These are phyloP conservation scores for Halcyon chelicuti DNA, from an alignment of 2,797 vertebrate genomes.

Conservation along the genomic window DNA sequence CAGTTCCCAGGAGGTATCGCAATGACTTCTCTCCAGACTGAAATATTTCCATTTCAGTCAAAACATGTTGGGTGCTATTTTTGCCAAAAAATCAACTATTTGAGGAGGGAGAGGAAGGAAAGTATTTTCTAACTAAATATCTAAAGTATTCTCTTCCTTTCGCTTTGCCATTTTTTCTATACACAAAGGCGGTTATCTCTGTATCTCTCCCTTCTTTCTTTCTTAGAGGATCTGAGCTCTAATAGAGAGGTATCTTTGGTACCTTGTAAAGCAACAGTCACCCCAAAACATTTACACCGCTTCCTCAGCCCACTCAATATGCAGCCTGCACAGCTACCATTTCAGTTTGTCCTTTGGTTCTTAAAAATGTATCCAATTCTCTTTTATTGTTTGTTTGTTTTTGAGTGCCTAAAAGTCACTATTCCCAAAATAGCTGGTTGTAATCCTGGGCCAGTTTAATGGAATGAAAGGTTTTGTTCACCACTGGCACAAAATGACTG, in stretches of 20 bases:
- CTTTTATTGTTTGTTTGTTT: neutral
- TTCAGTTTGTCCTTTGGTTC: neutral
- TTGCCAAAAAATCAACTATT: neutral
- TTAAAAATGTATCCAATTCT: neutral
- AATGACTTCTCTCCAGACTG: neutral
- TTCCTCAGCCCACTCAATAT: neutral
- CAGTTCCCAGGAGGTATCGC: neutral
- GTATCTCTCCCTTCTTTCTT: neutral
- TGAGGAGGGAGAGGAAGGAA: neutral
- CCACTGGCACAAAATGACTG: neutral
- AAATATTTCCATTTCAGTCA: conserved; percentile 51
- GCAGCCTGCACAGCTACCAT: neutral
- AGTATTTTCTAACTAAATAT: conserved; percentile 14
- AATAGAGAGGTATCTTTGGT: neutral
- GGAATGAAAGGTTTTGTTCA: neutral
- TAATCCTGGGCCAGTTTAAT: neutral
- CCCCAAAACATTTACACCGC: neutral
- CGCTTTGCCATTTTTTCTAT: neutral
- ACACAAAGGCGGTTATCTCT: neutral
- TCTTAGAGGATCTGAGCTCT: neutral
- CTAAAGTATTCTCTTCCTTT: neutral
- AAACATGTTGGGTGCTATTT: conserved; percentile 17
- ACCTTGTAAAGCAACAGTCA: neutral
- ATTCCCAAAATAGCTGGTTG: neutral
- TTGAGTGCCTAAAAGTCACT: neutral